phyloP scores from a whole-genome alignment of 2,888 invertebrate species.

The Caenorhabditis auriculariae region DNA sequence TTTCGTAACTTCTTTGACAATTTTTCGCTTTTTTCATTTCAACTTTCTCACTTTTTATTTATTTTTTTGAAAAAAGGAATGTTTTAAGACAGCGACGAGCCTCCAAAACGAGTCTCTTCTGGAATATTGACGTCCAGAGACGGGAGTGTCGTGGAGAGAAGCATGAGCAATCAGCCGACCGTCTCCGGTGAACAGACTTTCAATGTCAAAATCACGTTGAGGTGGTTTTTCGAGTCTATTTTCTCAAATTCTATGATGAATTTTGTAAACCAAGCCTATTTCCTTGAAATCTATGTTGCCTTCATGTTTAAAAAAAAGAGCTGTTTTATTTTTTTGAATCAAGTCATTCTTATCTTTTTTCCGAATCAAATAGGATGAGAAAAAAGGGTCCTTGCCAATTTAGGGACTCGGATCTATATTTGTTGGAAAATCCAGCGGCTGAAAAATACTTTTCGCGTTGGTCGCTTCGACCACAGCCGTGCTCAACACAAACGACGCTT shows the following conservation, averaged over 20 bases:
- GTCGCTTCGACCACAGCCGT: constrained; percentile 68
- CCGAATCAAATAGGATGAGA: not conserved
- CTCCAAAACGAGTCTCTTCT: not conserved
- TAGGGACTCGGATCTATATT: constrained; percentile 89
- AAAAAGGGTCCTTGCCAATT: constrained; percentile 69
- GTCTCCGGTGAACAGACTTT: constrained; percentile 15
- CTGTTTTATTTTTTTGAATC: too few species aligned
- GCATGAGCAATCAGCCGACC: not conserved
- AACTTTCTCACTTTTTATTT: too few species aligned
- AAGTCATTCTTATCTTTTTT: too few species aligned
- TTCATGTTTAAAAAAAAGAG: too few species aligned
- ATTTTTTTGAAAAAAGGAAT: too few species aligned
- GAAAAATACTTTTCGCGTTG: too few species aligned
- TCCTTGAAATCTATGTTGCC: too few species aligned
- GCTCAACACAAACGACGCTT: constrained; percentile 47
- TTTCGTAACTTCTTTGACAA: too few species aligned
- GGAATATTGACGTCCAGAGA: too few species aligned
- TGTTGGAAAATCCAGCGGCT: constrained; percentile 86
- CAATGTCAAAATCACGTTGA: constrained; percentile 35
- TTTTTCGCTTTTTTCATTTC: too few species aligned
- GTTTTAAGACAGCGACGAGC: constrained; percentile 10
- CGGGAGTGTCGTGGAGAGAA: not conserved
- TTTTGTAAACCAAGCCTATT: too few species aligned
- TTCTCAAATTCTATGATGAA: too few species aligned
- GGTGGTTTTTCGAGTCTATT: not conserved